phyloP scores from a whole-genome alignment of 2,888 invertebrate species.

The Tenthredo distinguenda region DNA sequence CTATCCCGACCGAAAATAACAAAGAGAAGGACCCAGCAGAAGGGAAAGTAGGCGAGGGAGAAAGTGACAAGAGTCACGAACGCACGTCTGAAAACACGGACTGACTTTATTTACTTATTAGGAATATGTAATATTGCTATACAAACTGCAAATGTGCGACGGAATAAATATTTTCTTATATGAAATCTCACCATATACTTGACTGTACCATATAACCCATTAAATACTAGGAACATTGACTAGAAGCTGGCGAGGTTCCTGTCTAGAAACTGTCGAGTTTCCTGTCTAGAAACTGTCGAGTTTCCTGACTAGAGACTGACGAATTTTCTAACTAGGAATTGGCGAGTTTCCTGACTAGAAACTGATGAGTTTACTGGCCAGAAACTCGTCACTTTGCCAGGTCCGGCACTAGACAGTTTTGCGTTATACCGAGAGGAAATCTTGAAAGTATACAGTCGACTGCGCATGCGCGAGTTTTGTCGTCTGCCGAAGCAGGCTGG shows the following conservation, averaged over 20 bases:
- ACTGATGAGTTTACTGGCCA: neutral
- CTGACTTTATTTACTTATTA: too few species aligned
- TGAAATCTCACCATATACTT: neutral
- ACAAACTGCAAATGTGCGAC: neutral
- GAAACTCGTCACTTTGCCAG: neutral
- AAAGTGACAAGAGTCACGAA: neutral
- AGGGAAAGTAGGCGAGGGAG: neutral
- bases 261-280: neutral
- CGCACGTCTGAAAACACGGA: too few species aligned
- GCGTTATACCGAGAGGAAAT: too few species aligned
- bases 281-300: neutral
- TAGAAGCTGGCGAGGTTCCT: neutral
- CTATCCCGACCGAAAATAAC: neutral
- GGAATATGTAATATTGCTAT: too few species aligned
- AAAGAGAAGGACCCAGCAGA: neutral
- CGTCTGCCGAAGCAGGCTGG: too few species aligned
- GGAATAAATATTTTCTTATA: neutral
- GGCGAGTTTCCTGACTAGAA: neutral
- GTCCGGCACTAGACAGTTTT: neutral
- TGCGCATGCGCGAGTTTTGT: too few species aligned
- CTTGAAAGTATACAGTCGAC: too few species aligned
- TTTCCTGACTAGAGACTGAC: neutral
- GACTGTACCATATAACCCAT: neutral
- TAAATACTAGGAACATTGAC: neutral
- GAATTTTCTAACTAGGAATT: neutral